Conservation (phyloP, 2,888 invertebrate species). For the Cephus sareptanus region DNA sequence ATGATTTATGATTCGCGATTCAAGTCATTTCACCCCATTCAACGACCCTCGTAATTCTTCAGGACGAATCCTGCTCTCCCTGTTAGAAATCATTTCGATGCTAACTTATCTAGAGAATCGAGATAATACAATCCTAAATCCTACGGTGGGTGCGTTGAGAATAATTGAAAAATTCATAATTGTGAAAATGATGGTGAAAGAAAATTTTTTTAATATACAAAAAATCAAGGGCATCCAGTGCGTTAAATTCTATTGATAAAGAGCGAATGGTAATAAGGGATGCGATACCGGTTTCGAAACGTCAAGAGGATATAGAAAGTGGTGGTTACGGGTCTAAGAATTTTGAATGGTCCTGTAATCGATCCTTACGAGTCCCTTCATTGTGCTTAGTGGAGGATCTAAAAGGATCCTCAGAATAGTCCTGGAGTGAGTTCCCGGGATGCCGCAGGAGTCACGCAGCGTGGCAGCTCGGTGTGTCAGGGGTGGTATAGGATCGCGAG, state of each 20-base stretch:
- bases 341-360: not conserved
- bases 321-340: not conserved
- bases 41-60: not conserved
- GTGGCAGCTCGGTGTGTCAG: not conserved
- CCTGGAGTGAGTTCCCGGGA: not conserved
- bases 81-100: not conserved
- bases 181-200: not conserved
- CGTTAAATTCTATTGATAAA: not conserved
- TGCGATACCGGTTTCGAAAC: not conserved
- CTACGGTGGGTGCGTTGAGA: not conserved
- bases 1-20: constrained; percentile 49
- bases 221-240: not conserved
- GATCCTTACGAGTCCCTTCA: not conserved
- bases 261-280: not conserved
- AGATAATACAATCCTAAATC: not conserved
- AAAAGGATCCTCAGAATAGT: not conserved
- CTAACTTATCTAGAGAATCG: not conserved
- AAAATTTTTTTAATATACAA: not conserved
- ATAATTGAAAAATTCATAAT: not conserved
- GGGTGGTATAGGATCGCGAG: not conserved
- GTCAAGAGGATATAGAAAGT: not conserved
- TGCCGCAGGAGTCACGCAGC: not conserved
- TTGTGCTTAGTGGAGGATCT: not conserved
- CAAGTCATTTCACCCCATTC: constrained; percentile 1
- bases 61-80: not conserved